Conservation (phyloP, 1,140 invertebrate species). For the Camponotus vicinus region DNA sequence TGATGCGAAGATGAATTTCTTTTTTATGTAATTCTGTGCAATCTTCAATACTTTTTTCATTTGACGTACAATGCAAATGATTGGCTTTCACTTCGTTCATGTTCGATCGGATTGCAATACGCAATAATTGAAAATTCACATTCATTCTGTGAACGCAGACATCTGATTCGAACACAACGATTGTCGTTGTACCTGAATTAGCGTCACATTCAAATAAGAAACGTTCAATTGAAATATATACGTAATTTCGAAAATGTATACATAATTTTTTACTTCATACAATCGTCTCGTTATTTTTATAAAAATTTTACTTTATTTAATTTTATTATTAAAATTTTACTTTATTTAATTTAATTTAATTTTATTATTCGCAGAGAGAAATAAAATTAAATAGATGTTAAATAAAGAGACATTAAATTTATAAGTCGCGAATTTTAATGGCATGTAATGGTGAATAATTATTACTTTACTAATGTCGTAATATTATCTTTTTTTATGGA, state of each 20-base stretch:
- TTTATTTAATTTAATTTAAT: no score
- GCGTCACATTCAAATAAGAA: conserved; percentile 22
- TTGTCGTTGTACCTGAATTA: conserved; percentile 45
- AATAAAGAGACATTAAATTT: background rate
- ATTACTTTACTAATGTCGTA: background rate
- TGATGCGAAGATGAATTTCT: conserved; percentile 39
- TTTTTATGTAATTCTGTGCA: conserved; percentile 41
- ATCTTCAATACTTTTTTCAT: conserved; percentile 51
- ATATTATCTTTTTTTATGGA: background rate
- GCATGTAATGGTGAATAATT: background rate
- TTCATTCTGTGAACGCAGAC: background rate
- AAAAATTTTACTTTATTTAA: background rate
- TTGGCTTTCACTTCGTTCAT: conserved; percentile 49
- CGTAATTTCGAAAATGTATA: background rate
- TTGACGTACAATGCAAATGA: conserved; percentile 31
- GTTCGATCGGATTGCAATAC: background rate
- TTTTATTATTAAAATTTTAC: no score
- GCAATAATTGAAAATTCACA: conserved; percentile 42
- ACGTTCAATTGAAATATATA: background rate
- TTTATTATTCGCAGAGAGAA: background rate
- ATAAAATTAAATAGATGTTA: no score
- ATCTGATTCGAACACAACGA: background rate
- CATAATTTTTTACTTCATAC: background rate
- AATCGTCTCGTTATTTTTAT: conserved; percentile 9
- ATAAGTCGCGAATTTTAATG: conserved; percentile 14